Base-by-base conservation (phyloP, 2,113 vertebrate genomes). In the Clinocottus analis region DNA sequence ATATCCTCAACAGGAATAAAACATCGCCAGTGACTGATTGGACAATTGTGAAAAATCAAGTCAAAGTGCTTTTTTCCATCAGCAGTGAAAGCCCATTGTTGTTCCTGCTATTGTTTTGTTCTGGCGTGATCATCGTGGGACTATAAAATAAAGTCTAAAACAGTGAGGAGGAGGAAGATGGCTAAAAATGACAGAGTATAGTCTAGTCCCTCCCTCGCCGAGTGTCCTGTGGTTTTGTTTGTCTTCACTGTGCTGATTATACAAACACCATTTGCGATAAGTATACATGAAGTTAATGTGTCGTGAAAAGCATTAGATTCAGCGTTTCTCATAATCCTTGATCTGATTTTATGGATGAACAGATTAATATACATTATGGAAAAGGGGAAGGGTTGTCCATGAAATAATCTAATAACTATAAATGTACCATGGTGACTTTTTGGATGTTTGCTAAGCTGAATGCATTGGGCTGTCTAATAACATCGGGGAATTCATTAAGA, bases 331-430 rank as follows among this genome's bases (percentile, higher is more conserved):
- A 73, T 90, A 91, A 89, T 91, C 76, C 79, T 72, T 89, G 76
- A 88, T 90, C 70, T 88, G 87, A 93, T 94, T 91, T 92, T 78
- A 92, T 82, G 86, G 85, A 80, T 88, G 89, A 90, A 72, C 62
- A 80, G 72, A 86, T 82, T 87, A 53, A 89, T 90, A 85, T 87
- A 80, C 64, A 80, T 85, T 85, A 86, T 45, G 1, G 72, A 83
- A 80, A 74, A 73, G 55, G 35, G 49, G 27, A 43, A 37, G 35
- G 16, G 17, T 80, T 5, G 62, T 80, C 72, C 67, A 69, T 85
- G 79, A 60, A 68, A 33, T 23, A 82, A 73, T 86, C 19, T 86
- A 85, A 89, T 90, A 84, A 88, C 84, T 85, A 80, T 81, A 83
- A 87, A 91, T 85, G 68, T 72, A 76, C 60, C 75, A 68, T 58